Percentiles rank a stretch among this genome's conserved stretches.
Evolutionary conservation across 1,140 invertebrate genomes (phyloP).

Genomic region (Oreohelix idahoensis): DNA sequence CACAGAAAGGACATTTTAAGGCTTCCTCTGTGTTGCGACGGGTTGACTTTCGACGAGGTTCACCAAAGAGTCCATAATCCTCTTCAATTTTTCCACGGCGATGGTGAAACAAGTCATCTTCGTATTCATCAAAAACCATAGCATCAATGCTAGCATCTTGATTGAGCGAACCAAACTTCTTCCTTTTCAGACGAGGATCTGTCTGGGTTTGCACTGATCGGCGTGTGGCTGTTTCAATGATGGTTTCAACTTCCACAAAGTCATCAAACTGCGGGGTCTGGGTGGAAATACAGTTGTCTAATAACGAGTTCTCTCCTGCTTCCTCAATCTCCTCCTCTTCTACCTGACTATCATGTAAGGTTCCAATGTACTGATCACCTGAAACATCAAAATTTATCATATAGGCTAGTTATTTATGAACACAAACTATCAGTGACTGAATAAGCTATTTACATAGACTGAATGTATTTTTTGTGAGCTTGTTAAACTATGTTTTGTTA

Average conservation of each 20-base stretch:
- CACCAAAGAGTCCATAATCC: constrained; percentile 64
- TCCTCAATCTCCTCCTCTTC: constrained; percentile 36
- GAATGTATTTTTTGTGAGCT: no score
- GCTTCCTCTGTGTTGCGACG: constrained; percentile 68
- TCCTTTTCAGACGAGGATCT: constrained; percentile 67
- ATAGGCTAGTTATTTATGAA: no score
- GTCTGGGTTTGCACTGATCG: constrained; percentile 69
- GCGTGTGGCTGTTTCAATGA: constrained; percentile 60
- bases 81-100: constrained; percentile 60
- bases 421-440: no score
- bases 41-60: constrained; percentile 62
- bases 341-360: constrained; percentile 34
- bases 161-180: constrained; percentile 67
- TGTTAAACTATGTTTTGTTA: no score
- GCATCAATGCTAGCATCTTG: constrained; percentile 57
- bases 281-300: constrained; percentile 47
- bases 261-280: constrained; percentile 57
- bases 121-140: constrained; percentile 49
- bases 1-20: constrained; percentile 70
- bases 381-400: constrained; percentile 11
- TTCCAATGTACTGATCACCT: constrained; percentile 34
- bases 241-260: constrained; percentile 69
- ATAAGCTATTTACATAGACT: no score
- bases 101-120: constrained; percentile 47
- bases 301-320: constrained; percentile 28